Evolutionary conservation across 2,113 vertebrate species (phyloP).

Genomic region (Crotalus helleri): DNA sequence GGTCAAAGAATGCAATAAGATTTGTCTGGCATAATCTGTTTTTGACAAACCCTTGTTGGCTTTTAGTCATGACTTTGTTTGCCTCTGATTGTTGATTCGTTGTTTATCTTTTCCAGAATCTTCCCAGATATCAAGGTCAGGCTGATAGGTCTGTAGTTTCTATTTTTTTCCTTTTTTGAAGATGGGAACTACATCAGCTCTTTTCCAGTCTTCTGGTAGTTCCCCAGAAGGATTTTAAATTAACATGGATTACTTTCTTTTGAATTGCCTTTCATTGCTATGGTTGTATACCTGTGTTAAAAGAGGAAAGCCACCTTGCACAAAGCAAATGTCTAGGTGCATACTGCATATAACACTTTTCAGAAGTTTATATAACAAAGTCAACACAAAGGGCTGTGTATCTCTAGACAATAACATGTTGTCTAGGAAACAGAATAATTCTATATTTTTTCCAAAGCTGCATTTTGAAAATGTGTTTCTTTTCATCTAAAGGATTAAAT

Average conservation of each 20-base stretch:
- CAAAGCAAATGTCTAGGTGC: background rate
- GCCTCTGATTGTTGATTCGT: no score
- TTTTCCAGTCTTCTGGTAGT: no score
- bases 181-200: no score
- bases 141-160: no score
- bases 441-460: slow-evolving; percentile 9
- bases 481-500: slow-evolving; percentile 16
- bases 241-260: background rate
- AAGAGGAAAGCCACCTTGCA: no score
- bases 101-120: no score
- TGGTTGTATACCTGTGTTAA: background rate
- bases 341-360: background rate
- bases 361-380: background rate
- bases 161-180: no score
- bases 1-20: no score
- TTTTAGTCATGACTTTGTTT: no score
- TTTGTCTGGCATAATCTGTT: no score
- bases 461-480: background rate
- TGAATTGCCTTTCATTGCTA: background rate
- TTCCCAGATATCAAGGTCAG: no score
- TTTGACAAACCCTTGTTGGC: no score
- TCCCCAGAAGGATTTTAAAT: background rate
- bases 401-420: slow-evolving; percentile 5
- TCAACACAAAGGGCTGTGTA: background rate
- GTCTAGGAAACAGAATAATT: slow-evolving; percentile 26